Conservation (phyloP, 2,797 vertebrate species). For the Amazonetta brasiliensis region DNA sequence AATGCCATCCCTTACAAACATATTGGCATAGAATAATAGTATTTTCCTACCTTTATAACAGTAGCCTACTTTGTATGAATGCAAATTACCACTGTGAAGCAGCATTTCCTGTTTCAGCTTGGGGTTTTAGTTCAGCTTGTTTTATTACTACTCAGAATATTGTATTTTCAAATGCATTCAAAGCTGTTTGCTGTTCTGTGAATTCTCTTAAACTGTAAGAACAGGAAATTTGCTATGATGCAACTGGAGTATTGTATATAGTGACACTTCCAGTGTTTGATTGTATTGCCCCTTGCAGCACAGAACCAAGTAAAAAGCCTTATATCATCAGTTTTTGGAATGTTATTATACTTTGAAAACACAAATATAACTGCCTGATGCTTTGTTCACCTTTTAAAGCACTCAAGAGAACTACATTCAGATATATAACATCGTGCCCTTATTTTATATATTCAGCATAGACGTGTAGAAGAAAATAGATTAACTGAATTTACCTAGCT, state of each 20-base stretch:
- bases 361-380: background rate
- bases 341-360: background rate
- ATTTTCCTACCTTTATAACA: background rate
- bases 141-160: background rate
- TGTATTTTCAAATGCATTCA: background rate
- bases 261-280: background rate
- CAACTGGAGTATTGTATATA: background rate
- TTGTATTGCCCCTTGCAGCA: background rate
- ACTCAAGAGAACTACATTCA: background rate
- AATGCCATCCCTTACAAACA: background rate
- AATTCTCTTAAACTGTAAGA: background rate
- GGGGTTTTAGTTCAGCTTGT: background rate
- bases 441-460: background rate
- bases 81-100: background rate
- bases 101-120: background rate
- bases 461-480: background rate
- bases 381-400: slow-evolving; percentile 1
- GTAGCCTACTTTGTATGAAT: background rate
- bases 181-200: background rate
- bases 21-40: background rate
- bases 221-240: background rate
- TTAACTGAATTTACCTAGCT: background rate
- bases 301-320: background rate
- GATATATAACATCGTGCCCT: background rate
- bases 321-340: background rate